phyloP scores from a whole-genome alignment of 2,888 invertebrate genomes.

The Rhagophthalmus giganteus region DNA sequence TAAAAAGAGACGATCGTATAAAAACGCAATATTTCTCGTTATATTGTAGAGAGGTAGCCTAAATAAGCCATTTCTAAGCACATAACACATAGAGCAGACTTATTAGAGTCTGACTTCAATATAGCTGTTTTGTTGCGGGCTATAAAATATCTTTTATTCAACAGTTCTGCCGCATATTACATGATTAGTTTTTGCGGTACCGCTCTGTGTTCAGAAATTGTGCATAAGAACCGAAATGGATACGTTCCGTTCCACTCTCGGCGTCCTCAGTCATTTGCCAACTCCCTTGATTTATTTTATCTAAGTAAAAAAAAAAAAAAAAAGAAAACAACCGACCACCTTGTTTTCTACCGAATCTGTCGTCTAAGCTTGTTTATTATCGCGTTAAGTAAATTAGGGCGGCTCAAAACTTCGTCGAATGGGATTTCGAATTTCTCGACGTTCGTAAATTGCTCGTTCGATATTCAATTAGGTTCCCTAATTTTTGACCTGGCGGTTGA shows the following conservation, averaged over 20 bases:
- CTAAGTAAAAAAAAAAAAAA: too few species aligned
- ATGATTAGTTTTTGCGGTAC: slow-evolving; percentile 46
- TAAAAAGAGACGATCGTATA: slow-evolving; percentile 25
- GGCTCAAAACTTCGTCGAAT: too few species aligned
- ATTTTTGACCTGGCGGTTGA: too few species aligned
- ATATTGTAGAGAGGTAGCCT: slow-evolving; percentile 38
- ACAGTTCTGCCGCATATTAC: slow-evolving; percentile 42
- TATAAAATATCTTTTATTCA: slow-evolving; percentile 51
- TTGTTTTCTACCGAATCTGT: too few species aligned
- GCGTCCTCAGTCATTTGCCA: background rate
- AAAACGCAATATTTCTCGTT: slow-evolving; percentile 30
- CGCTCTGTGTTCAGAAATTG: slow-evolving; percentile 35
- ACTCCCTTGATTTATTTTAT: background rate
- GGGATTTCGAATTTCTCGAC: too few species aligned
- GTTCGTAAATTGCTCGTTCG: too few species aligned
- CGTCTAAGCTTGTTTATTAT: too few species aligned
- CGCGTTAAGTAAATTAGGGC: too few species aligned
- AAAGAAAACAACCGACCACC: too few species aligned
- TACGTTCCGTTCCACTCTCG: slow-evolving; percentile 19
- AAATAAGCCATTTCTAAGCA: slow-evolving; percentile 51
- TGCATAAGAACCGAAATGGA: slow-evolving; percentile 37
- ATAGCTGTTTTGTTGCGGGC: slow-evolving; percentile 44
- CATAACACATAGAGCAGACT: slow-evolving; percentile 48
- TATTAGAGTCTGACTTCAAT: slow-evolving; percentile 47
- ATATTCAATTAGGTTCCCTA: too few species aligned